A percentile compares a stretch with the other conserved stretches of the same genome.
Evolutionary conservation across 2,888 invertebrate genomes (phyloP).

Genomic region (Macaria notata): DNA sequence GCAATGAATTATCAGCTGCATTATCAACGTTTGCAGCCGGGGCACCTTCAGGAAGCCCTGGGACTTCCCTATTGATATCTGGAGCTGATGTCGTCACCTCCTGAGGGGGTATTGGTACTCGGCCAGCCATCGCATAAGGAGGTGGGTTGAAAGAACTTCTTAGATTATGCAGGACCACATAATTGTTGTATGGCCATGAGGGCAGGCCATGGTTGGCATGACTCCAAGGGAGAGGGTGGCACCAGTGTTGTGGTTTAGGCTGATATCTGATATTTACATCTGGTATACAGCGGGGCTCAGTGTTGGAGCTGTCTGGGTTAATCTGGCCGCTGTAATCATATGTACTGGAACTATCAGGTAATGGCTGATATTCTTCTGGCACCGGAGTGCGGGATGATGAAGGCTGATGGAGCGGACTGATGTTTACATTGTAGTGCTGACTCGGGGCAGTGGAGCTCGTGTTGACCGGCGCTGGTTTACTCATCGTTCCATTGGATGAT

Average conservation of each 20-base stretch:
- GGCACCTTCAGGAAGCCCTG: background rate
- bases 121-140: conserved; percentile 46
- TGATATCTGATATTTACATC: conserved; percentile 69
- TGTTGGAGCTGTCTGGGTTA: conserved; percentile 49
- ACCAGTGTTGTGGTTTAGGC: conserved; percentile 64
- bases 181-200: conserved; percentile 49
- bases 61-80: conserved; percentile 7
- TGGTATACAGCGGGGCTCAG: conserved; percentile 45
- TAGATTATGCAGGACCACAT: conserved; percentile 56
- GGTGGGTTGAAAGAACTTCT: conserved; percentile 53
- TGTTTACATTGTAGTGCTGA: conserved; percentile 58
- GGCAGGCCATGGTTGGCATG: conserved; percentile 12
- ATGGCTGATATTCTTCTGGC: conserved; percentile 74
- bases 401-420: conserved; percentile 56
- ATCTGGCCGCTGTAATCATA: conserved; percentile 55
- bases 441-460: conserved; percentile 65
- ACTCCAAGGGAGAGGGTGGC: conserved; percentile 46
- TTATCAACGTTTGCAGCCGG: background rate
- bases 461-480: conserved; percentile 62
- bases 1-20: conserved; percentile 9
- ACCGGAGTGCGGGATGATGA: conserved; percentile 67
- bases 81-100: conserved; percentile 2
- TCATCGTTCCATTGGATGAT: conserved; percentile 42
- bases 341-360: conserved; percentile 73
- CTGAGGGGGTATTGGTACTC: background rate